These are phyloP conservation scores for Caenorhabditis macrosperma DNA, from an alignment of 2,888 invertebrate species.

Conservation along the genomic window DNA sequence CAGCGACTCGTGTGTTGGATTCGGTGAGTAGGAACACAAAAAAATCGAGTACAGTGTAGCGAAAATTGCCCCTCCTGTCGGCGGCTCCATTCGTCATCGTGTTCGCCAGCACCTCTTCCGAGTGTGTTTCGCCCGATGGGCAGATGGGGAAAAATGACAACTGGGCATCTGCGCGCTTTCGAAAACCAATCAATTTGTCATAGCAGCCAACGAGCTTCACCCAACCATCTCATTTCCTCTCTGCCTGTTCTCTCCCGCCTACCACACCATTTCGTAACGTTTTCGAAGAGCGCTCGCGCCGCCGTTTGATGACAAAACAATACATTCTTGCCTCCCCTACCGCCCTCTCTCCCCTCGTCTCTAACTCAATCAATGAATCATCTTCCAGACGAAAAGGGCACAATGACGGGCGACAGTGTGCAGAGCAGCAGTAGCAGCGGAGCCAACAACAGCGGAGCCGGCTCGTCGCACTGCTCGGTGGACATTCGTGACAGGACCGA, in stretches of 20 bases:
- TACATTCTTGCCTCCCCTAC: no score
- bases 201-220: background rate
- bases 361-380: no score
- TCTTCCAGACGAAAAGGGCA: conserved; percentile 50
- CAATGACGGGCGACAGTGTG: conserved; percentile 41
- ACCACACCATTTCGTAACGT: background rate
- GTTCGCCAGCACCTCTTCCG: no score
- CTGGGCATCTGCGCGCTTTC: background rate
- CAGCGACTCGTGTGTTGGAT: conserved; percentile 23
- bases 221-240: background rate
- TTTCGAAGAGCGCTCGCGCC: background rate
- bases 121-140: background rate
- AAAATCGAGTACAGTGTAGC: background rate
- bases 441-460: background rate
- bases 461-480: background rate
- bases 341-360: background rate
- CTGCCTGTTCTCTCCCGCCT: background rate
- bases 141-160: conserved; percentile 4
- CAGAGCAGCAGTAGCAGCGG: conserved; percentile 1
- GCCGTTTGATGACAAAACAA: background rate
- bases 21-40: conserved; percentile 25
- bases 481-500: conserved; percentile 22
- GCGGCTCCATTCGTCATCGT: no score
- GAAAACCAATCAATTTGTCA: background rate
- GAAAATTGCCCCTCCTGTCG: no score